These are phyloP conservation scores for Lerista edwardsae DNA, from an alignment of 2,797 vertebrate genomes.

Conservation along the genomic window DNA sequence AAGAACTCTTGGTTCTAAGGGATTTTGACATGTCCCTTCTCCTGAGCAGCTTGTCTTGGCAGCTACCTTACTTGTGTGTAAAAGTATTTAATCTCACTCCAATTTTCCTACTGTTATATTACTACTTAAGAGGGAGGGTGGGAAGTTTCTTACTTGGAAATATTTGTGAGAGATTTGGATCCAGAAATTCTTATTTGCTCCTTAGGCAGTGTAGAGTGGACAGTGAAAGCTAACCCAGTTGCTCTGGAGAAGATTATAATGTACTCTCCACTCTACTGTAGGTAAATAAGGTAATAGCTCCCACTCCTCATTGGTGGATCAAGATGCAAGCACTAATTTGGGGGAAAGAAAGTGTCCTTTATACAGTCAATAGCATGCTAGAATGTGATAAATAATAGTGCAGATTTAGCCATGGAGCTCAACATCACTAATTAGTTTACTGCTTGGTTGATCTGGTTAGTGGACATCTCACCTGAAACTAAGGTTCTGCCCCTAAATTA, in stretches of 20 bases:
- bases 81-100: not conserved
- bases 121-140: not conserved
- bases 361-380: constrained; percentile 9
- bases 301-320: constrained; percentile 59
- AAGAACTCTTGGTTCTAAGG: not conserved
- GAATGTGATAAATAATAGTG: not conserved
- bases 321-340: constrained; percentile 50
- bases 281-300: constrained; percentile 5
- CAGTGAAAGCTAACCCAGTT: not conserved
- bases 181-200: constrained; percentile 3
- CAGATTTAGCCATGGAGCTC: not conserved
- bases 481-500: not conserved
- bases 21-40: not conserved
- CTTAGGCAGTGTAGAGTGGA: not conserved
- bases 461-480: constrained; percentile 11
- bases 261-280: not conserved
- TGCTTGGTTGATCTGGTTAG: constrained; percentile 17
- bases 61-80: not conserved
- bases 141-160: constrained; percentile 20
- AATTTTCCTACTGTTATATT: not conserved
- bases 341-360: constrained; percentile 35
- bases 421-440: not conserved
- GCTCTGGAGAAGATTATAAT: not conserved
- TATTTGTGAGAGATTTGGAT: not conserved
- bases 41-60: rapidly evolving